phyloP scores from a whole-genome alignment of 35 echinoderm and acorn worm genomes.

The Heliocidaris tuberculata region DNA sequence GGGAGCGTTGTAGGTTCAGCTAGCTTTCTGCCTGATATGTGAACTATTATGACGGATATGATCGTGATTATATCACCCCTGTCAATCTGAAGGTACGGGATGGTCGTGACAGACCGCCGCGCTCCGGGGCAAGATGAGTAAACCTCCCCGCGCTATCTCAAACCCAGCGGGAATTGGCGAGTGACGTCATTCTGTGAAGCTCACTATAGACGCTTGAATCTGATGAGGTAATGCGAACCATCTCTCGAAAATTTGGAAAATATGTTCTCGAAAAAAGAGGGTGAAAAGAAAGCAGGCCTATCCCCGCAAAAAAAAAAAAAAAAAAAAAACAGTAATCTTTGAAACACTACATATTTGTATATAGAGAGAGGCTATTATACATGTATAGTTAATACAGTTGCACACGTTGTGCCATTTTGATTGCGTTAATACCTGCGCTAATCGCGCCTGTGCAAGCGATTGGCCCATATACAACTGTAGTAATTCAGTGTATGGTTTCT shows the following conservation, averaged over 20 bases:
- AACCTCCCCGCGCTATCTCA: background rate
- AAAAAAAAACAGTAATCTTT: too few relatives aligned
- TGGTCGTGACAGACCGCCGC: background rate
- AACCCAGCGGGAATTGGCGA: background rate
- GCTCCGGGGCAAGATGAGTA: background rate
- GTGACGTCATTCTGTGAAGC: background rate
- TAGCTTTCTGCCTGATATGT: background rate
- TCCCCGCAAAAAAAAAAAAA: background rate
- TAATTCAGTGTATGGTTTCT: too few relatives aligned
- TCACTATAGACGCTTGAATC: background rate
- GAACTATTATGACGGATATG: conserved; percentile 7
- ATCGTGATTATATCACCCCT: background rate
- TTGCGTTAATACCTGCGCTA: too few relatives aligned
- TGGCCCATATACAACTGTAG: too few relatives aligned
- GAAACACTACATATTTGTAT: too few relatives aligned
- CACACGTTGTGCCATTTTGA: too few relatives aligned
- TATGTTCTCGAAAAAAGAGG: background rate
- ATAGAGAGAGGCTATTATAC: too few relatives aligned
- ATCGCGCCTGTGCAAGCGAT: too few relatives aligned
- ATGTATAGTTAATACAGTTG: too few relatives aligned
- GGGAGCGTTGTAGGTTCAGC: background rate
- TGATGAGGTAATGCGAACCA: background rate
- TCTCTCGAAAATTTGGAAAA: background rate
- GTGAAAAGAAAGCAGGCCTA: background rate
- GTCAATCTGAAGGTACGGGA: background rate